Evolutionary conservation across 2,797 vertebrate species (phyloP).

Genomic region (Cygnus olor): DNA sequence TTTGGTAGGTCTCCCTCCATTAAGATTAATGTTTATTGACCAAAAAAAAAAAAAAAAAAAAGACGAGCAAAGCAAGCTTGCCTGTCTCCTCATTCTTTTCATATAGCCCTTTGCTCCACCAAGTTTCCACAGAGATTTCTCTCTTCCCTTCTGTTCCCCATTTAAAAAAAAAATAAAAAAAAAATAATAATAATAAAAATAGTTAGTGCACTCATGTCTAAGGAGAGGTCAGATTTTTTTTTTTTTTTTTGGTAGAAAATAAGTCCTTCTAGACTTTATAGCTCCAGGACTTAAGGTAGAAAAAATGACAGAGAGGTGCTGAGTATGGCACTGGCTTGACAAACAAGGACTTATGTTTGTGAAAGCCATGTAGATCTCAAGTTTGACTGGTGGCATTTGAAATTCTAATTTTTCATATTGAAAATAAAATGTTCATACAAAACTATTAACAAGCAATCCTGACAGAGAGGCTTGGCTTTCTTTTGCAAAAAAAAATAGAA

Average conservation of each 20-base stretch:
- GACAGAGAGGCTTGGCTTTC: neutral
- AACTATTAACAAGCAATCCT: neutral
- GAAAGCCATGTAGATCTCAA: neutral
- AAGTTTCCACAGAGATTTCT: too few species aligned
- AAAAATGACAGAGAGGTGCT: neutral
- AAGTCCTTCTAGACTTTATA: too few species aligned
- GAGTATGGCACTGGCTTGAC: neutral
- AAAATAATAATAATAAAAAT: too few species aligned
- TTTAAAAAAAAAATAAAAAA: too few species aligned
- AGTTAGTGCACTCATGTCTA: too few species aligned
- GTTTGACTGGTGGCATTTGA: neutral
- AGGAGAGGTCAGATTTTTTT: too few species aligned
- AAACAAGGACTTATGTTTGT: neutral
- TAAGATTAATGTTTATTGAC: neutral
- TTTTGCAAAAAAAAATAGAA: neutral
- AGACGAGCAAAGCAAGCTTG: neutral
- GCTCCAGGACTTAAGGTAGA: too few species aligned
- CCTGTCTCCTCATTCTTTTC: neutral
- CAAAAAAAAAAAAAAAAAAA: neutral
- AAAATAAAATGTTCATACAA: neutral
- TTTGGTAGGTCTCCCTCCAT: neutral
- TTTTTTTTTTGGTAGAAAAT: too few species aligned
- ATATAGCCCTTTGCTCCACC: too few species aligned
- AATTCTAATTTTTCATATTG: neutral
- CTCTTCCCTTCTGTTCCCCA: neutral